These are phyloP conservation scores for Dynastes tityus DNA, from an alignment of 2,888 invertebrate genomes.

Conservation along the genomic window DNA sequence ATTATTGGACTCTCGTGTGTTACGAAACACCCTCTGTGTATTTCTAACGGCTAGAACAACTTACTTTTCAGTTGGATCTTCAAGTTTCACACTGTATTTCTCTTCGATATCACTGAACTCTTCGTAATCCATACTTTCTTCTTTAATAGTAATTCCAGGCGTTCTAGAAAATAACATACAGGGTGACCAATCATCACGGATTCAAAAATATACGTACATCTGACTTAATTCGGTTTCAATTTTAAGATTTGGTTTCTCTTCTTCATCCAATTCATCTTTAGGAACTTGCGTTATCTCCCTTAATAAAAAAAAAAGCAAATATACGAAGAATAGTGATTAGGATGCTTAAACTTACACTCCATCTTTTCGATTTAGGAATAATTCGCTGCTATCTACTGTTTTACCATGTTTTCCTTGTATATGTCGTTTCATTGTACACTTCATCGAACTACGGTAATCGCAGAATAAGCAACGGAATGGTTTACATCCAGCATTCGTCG, in stretches of 20 bases:
- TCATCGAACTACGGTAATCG: conserved; percentile 12
- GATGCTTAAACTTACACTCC: not conserved
- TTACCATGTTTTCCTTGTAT: conserved; percentile 13
- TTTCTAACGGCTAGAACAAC: no score
- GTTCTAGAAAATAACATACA: not conserved
- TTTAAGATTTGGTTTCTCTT: not conserved
- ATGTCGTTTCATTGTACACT: conserved; percentile 19
- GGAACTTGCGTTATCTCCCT: not conserved
- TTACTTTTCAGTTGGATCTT: no score
- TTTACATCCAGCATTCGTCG: conserved; percentile 1
- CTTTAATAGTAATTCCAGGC: not conserved
- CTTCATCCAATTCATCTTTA: not conserved
- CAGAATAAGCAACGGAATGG: conserved; percentile 19
- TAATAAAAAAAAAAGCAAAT: not conserved
- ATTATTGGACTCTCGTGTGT: no score
- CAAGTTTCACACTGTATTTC: no score
- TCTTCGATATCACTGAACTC: not conserved
- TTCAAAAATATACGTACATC: not conserved
- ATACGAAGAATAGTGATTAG: no score
- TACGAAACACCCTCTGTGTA: no score
- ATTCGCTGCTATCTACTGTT: not conserved
- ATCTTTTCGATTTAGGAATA: not conserved
- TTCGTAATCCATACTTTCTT: conserved; percentile 1
- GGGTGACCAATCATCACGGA: not conserved
- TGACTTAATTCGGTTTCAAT: not conserved